Percentiles rank a stretch among this genome's conserved stretches.
phyloP scores from a whole-genome alignment of 2,113 vertebrate species.

The Lutjanus erythropterus region DNA sequence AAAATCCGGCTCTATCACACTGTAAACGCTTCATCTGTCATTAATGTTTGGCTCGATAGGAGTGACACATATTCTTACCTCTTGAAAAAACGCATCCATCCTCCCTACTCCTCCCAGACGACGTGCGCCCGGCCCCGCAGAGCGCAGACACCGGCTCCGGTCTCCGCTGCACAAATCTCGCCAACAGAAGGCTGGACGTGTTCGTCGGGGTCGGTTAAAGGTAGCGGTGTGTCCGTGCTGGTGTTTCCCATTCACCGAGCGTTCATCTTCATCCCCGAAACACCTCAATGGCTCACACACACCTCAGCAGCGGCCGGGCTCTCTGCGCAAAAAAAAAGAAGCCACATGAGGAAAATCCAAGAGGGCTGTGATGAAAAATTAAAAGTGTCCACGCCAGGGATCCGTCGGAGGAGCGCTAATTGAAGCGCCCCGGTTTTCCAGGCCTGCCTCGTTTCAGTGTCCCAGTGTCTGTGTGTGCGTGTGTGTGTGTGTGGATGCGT shows the following conservation, averaged over 20 bases:
- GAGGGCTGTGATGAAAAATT: slow-evolving; percentile 32
- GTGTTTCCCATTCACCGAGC: slow-evolving; percentile 80
- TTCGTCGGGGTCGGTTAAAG: slow-evolving; percentile 40
- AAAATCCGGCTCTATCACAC: background rate
- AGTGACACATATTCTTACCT: slow-evolving; percentile 76
- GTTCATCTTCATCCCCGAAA: slow-evolving; percentile 35
- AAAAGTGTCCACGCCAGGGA: slow-evolving; percentile 69
- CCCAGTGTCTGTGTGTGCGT: background rate
- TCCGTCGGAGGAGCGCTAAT: slow-evolving; percentile 48
- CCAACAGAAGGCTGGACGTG: slow-evolving; percentile 32
- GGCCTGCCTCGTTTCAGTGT: slow-evolving; percentile 41
- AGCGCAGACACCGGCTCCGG: slow-evolving; percentile 68
- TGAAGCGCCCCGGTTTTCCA: slow-evolving; percentile 40
- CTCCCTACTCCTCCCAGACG: slow-evolving; percentile 73
- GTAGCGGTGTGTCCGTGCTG: slow-evolving; percentile 48
- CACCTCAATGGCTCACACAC: slow-evolving; percentile 22
- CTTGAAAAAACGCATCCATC: slow-evolving; percentile 86
- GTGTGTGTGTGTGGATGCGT: background rate
- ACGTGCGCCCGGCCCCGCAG: slow-evolving; percentile 69
- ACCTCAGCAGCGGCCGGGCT: slow-evolving; percentile 37
- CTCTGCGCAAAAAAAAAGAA: slow-evolving; percentile 59
- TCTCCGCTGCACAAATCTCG: slow-evolving; percentile 60
- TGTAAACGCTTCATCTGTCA: background rate
- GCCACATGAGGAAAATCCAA: slow-evolving; percentile 51
- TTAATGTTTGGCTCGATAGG: slow-evolving; percentile 4